Percentiles rank a stretch among this genome's conserved stretches.
Evolutionary conservation across 1,140 invertebrate genomes (phyloP).

Genomic region (Panagrolaimus sp.): DNA sequence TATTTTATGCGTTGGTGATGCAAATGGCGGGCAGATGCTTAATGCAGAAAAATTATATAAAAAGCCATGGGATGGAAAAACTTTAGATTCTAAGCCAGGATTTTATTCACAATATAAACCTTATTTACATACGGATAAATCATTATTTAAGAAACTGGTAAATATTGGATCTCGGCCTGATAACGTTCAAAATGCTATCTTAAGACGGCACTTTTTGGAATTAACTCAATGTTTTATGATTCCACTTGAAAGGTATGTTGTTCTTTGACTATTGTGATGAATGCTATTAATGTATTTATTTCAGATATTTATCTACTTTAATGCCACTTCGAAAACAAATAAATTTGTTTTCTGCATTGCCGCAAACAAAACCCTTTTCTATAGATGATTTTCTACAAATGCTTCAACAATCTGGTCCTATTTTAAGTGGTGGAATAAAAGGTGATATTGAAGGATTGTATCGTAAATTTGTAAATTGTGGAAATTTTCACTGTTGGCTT

Average conservation of each 20-base stretch:
- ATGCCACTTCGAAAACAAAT: constrained; percentile 96
- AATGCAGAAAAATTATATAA: constrained; percentile 48
- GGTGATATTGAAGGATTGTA: constrained; percentile 79
- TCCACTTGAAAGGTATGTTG: constrained; percentile 66
- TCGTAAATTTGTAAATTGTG: constrained; percentile 38
- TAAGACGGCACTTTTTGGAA: constrained; percentile 82
- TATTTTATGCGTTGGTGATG: constrained; percentile 80
- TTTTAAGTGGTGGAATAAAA: constrained; percentile 85
- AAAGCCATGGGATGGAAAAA: constrained; percentile 59
- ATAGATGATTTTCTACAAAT: constrained; percentile 86
- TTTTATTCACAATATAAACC: constrained; percentile 87
- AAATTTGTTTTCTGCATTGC: constrained; percentile 86
- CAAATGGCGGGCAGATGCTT: constrained; percentile 37
- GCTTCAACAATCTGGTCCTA: constrained; percentile 75
- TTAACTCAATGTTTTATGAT: constrained; percentile 98
- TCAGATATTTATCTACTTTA: constrained; percentile 86
- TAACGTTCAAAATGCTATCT: constrained; percentile 78
- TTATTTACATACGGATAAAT: constrained; percentile 85
- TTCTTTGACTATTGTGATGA: constrained; percentile 23
- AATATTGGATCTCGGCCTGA: constrained; percentile 67
- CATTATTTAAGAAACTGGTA: constrained; percentile 75
- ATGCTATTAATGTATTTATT: constrained; percentile 14
- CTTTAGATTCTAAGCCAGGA: constrained; percentile 64
- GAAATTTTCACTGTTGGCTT: constrained; percentile 55
- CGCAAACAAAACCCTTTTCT: constrained; percentile 83